Conservation (phyloP, 2,113 vertebrate genomes). For the Lophius piscatorius region DNA sequence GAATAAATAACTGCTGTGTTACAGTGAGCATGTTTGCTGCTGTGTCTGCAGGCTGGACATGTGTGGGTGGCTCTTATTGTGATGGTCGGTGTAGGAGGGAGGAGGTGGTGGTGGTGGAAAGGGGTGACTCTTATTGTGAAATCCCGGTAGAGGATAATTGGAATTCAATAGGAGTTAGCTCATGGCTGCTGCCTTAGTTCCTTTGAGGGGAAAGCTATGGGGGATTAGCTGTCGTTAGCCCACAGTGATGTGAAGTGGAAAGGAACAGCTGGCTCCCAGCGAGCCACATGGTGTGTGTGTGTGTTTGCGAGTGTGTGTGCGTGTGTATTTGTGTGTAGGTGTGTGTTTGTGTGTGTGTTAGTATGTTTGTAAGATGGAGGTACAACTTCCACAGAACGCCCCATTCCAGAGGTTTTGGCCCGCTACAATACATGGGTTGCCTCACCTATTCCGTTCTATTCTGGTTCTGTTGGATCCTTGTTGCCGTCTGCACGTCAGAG, state of each 20-base stretch:
- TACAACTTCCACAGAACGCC: conserved; percentile 20
- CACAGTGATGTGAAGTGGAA: conserved; percentile 78
- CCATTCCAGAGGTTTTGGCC: conserved; percentile 31
- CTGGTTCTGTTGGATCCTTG: conserved; percentile 10
- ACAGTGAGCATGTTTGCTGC: conserved; percentile 22
- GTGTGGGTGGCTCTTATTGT: conserved; percentile 45
- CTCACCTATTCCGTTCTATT: conserved; percentile 12
- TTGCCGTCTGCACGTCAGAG: conserved; percentile 43
- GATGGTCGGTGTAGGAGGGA: conserved; percentile 23
- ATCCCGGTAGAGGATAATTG: conserved; percentile 76
- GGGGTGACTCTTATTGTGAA: conserved; percentile 68
- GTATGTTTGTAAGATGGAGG: conserved; percentile 25
- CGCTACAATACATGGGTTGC: conserved; percentile 36
- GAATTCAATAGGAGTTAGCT: conserved; percentile 82
- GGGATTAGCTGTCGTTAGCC: conserved; percentile 76
- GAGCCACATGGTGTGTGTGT: conserved; percentile 70
- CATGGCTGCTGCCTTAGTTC: conserved; percentile 74
- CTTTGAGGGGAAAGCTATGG: conserved; percentile 76
- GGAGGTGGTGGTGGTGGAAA: conserved; percentile 22
- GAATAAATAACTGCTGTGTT: conserved; percentile 24
- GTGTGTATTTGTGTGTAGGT: conserved; percentile 17
- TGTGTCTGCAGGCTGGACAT: conserved; percentile 19
- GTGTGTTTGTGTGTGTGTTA: conserved; percentile 2
- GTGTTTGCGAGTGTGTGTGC: conserved; percentile 27
- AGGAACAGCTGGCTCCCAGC: conserved; percentile 78